Base-by-base conservation (phyloP, 1,140 invertebrate species). In the Polypedilum pembai region DNA sequence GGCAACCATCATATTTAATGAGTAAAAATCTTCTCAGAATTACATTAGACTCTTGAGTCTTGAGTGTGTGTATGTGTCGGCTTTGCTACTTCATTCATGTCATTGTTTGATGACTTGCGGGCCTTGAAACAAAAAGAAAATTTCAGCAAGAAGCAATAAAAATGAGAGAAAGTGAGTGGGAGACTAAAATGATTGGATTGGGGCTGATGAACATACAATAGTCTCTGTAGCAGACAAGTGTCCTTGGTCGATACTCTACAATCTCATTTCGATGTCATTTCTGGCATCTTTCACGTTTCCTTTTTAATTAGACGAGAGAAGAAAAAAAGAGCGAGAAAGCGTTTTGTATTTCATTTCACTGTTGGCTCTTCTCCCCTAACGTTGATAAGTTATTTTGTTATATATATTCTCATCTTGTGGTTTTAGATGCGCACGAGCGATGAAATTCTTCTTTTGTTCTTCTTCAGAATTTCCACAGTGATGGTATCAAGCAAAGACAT, bases 101-200 rank as follows among this genome's bases (percentile, higher is more conserved):
- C 65, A 66, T 66, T 15, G 65, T 69, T 69, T 69, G 65, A 69
- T 69, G 65, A 18, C 65, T 69, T 69, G 65, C 65, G 65, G 65
- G n/a, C 65, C 10, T n/a, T 33, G 24, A 33, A 33, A 33, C 24
- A 33, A 33, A 33, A 69, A 69, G 20, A 69, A 1, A 69, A 69
- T 17, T 12, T 17, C 45, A 56, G n/a, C 1, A 56, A 56, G 5
- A 33, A 33, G 24, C 45, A 56, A 12, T 56, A 56, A n/a, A 56
- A 56, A 56, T n/a, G n/a, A n/a, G n/a, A 33, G 24, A 33, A 33
- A 33, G 24, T 5, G 24, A 33, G 24, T 33, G 24, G 5, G 24
- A 33, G 24, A 33, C 24, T 33, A 45, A 56, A 56, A 56, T 56
- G 45, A 56, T 56, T 56, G 10, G 45, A 56, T 56, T 15, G 45